Percentiles rank a stretch among this genome's conserved stretches.
Evolutionary conservation across 2,888 invertebrate species (phyloP).

Genomic region (Drosophila meridiana): DNA sequence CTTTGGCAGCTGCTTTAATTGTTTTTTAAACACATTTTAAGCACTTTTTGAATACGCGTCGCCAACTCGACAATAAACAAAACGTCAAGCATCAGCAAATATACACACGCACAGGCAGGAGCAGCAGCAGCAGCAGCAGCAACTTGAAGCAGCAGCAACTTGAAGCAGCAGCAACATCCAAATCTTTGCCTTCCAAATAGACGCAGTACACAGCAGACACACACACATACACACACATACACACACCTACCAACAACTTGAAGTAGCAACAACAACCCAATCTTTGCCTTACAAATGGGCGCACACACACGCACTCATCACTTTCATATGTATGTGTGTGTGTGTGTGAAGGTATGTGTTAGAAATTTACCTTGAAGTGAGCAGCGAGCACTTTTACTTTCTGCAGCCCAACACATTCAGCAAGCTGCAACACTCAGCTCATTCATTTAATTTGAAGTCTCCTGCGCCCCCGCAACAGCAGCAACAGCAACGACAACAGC

Average conservation of each 20-base stretch:
- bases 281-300: slow-evolving; percentile 52
- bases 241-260: slow-evolving; percentile 1
- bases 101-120: slow-evolving; percentile 30
- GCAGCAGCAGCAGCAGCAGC: not conserved
- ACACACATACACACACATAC: slow-evolving; percentile 20
- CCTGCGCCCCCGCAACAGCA: slow-evolving; percentile 17
- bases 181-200: slow-evolving; percentile 53
- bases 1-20: slow-evolving; percentile 65
- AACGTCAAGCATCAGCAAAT: slow-evolving; percentile 62
- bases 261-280: slow-evolving; percentile 23
- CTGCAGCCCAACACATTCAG: slow-evolving; percentile 36
- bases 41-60: slow-evolving; percentile 48
- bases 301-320: slow-evolving; percentile 16
- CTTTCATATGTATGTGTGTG: not conserved
- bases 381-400: slow-evolving; percentile 78
- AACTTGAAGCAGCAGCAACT: slow-evolving; percentile 6
- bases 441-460: slow-evolving; percentile 74
- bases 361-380: slow-evolving; percentile 76
- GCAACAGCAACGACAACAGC: not conserved
- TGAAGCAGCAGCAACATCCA: slow-evolving; percentile 20
- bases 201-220: slow-evolving; percentile 40
- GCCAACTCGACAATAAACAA: slow-evolving; percentile 61
- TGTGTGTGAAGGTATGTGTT: slow-evolving; percentile 14
- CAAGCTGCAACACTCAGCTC: slow-evolving; percentile 51
- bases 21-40: slow-evolving; percentile 77